Base-by-base conservation (phyloP, 1,140 invertebrate species). In the Drosophila athabasca region DNA sequence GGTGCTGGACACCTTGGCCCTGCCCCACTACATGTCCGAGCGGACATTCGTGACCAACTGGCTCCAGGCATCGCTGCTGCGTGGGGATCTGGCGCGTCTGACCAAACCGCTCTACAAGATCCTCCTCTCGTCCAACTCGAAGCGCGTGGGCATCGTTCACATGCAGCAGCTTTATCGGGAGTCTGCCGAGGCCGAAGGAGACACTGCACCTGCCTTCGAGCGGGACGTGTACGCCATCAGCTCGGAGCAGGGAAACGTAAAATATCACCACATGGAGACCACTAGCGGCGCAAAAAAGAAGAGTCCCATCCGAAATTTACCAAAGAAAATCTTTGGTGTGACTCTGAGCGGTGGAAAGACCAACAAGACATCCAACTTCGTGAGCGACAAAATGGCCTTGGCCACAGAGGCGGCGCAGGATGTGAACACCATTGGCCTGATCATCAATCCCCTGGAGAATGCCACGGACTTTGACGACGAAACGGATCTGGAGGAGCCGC, bases 131-230 rank as follows among this genome's bases (percentile, higher is more conserved):
- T 94, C 96, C 9, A 95, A 95, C 48, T 98, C 97, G 0, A 95
- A 96, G 58, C 94, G 97, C 26, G 94, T 98, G 66, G 97, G 96
- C 50, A 95, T 98, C 3, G 94, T 97, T 8, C 96, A 98, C 85
- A 95, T 97, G 1, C 96, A 95, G 85, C 95, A 97, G 53, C 93
- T 96, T 44, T 94, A 95, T 64, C 93, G 94, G n/a, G 94, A 94
- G 6, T 94, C 95, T 64, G 93, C 94, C 17, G 94, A 94, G 6
- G 92, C 94, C 57, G 76, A 74, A 55, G 24, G 90, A 77, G 62
- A 92, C 22, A 90, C 66, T 81, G 93, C 90, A 91, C 93, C 49
- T 51, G 92, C 69, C 0, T 77, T 85, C 9, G 91, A 92, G 39
- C 76, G 85, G 0, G 95, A 96, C 85, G 96, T 97, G 8, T 97